Evolutionary conservation across 2,113 vertebrate species (phyloP).

Genomic region (Tyrannus savana): DNA sequence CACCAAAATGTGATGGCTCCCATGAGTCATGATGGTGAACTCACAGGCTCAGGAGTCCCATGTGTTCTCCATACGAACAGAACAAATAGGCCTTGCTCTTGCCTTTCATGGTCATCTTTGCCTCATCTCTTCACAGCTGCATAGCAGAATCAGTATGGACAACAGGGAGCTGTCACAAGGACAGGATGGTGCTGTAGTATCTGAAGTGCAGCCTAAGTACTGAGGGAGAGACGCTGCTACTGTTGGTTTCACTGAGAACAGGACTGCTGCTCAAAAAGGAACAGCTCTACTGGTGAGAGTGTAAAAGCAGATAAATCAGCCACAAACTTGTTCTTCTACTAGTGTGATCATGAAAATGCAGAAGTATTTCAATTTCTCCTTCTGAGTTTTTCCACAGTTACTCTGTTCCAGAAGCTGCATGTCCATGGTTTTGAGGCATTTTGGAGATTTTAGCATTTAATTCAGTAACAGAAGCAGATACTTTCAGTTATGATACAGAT

Average conservation of each 20-base stretch:
- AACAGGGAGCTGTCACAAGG: neutral
- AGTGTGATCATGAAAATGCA: neutral
- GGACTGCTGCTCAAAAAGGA: neutral
- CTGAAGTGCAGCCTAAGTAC: neutral
- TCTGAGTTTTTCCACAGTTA: neutral
- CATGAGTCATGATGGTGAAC: accelerated
- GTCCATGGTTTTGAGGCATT: neutral
- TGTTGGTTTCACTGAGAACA: neutral
- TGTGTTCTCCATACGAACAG: neutral
- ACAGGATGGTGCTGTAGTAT: neutral
- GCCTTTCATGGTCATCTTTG: neutral
- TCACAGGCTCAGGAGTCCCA: accelerated
- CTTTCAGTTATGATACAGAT: neutral
- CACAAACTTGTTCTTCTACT: neutral
- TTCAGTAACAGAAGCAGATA: neutral
- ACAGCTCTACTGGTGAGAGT: neutral
- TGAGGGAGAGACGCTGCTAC: neutral
- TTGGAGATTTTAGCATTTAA: neutral
- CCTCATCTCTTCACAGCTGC: neutral
- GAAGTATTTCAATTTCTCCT: neutral
- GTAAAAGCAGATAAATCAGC: neutral
- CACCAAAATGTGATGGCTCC: neutral
- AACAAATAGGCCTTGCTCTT: neutral
- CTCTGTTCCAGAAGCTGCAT: neutral
- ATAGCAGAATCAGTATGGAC: neutral